These are phyloP conservation scores for Myxocyprinus asiaticus DNA, from an alignment of 2,113 vertebrate species.

Conservation along the genomic window DNA sequence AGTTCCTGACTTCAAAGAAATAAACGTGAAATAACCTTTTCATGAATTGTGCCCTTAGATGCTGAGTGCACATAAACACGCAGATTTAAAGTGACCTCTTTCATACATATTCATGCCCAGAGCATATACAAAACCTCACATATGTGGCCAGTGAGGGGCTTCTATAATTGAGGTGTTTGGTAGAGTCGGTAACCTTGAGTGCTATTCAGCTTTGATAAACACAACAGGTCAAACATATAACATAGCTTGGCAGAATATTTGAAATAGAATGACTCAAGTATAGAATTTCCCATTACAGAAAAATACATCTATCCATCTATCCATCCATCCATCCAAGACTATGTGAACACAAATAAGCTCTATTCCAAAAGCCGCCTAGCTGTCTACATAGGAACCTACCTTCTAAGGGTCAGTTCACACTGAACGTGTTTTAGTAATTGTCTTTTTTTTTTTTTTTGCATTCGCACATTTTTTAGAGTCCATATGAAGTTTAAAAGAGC, in stretches of 20 bases:
- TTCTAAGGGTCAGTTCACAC: too few species aligned
- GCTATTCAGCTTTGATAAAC: slow-evolving; percentile 14
- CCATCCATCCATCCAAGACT: too few species aligned
- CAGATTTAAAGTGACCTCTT: slow-evolving; percentile 47
- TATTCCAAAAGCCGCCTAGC: too few species aligned
- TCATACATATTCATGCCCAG: slow-evolving; percentile 49
- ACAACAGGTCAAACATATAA: slow-evolving; percentile 34
- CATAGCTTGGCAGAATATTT: not conserved
- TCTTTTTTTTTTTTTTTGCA: too few species aligned
- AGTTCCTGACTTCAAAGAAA: slow-evolving; percentile 30
- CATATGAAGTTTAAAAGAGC: too few species aligned
- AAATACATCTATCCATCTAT: not conserved
- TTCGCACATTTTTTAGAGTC: too few species aligned
- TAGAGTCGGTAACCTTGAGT: slow-evolving; percentile 36
- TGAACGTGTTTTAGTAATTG: too few species aligned
- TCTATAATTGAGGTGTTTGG: slow-evolving; percentile 52
- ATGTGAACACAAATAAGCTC: too few species aligned
- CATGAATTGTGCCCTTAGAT: slow-evolving; percentile 33
- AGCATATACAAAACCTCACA: slow-evolving; percentile 33
- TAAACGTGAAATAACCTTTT: slow-evolving; percentile 30
- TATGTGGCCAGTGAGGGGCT: slow-evolving; percentile 27
- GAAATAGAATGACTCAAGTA: too few species aligned
- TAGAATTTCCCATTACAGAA: not conserved
- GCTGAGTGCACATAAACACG: slow-evolving; percentile 35
- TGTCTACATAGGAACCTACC: too few species aligned